Base-by-base conservation (phyloP, 2,888 invertebrate genomes). In the Seira musarum region DNA sequence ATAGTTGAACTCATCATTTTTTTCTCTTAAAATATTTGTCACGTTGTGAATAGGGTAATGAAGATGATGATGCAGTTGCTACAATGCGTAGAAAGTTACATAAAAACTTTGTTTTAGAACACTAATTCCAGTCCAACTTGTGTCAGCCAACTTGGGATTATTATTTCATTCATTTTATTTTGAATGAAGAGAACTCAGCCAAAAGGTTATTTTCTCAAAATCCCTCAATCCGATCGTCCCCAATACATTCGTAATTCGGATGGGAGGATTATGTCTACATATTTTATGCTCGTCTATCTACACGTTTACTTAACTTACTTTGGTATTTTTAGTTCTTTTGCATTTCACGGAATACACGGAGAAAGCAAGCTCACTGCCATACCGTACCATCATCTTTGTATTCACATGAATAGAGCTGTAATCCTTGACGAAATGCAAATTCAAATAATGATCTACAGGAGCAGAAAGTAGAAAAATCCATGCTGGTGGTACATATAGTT, bases 201-300 rank as follows among this genome's bases (percentile, higher is more conserved):
- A 49, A 49, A 13, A 49, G 49, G 49, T 49, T 2, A 13, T 49
- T 49, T 49, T 49, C 49, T 49, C 15, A 49, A 49, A 49, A 49
- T 49, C 49, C 49, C 49, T 49, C 49, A 49, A 68, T 68, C 53
- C 53, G 72, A 46, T 72, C 21, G 72, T 53, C 72, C 65, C 65
- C 64, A 65, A 72, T 72, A 30, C 72, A 72, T 72, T 21, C 65
- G 49, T 49, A 49, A 49, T 49, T 49, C 49, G 49, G 49, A 2
- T 49, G 49, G 49, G 17, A 49, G 49, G 49, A 49, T 49, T 49
- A 49, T 49, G 49, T 49, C 49, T 49, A 13, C 49, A 49, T 49
- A 49, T 49, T 13, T 49, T 49, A 49, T 49, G 15, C 49, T 13
- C 17, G 3, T 13, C 49, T 30, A 30, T 49, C 49, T 49, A 3